These are phyloP conservation scores for Helobdella robusta DNA, from an alignment of 2,888 invertebrate genomes.

Conservation along the genomic window DNA sequence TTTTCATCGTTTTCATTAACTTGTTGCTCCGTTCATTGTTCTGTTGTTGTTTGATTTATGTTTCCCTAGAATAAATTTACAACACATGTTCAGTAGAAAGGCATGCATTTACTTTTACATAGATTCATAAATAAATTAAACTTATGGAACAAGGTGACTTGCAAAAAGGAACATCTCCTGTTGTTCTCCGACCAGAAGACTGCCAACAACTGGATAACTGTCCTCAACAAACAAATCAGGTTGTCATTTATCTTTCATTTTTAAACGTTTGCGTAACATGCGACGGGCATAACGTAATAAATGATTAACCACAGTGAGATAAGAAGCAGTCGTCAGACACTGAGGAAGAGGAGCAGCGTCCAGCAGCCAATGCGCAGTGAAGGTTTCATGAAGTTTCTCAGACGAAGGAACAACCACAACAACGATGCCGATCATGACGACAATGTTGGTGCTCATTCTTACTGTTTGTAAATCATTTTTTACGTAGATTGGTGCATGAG, in stretches of 20 bases:
- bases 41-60: too few species aligned
- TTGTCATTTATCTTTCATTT: conserved; percentile 18
- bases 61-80: too few species aligned
- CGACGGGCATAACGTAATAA: neutral
- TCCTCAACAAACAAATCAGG: conserved; percentile 39
- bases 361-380: conserved; percentile 43
- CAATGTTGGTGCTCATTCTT: too few species aligned
- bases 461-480: too few species aligned
- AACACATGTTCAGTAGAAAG: too few species aligned
- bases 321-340: conserved; percentile 41
- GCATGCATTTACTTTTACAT: too few species aligned
- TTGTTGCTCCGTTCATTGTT: too few species aligned
- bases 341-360: conserved; percentile 46
- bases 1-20: neutral
- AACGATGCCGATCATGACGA: too few species aligned
- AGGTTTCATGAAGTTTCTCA: conserved; percentile 36
- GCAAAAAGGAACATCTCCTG: conserved; percentile 45
- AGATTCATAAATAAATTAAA: too few species aligned
- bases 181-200: conserved; percentile 42
- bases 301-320: conserved; percentile 38
- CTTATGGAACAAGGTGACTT: too few species aligned
- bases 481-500: too few species aligned
- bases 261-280: neutral
- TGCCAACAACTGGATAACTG: conserved; percentile 41
- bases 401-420: too few species aligned